Percentiles rank a stretch among this genome's conserved stretches.
These are phyloP conservation scores for Mus pahari DNA, from an alignment of 2,113 vertebrate species.

Conservation along the genomic window DNA sequence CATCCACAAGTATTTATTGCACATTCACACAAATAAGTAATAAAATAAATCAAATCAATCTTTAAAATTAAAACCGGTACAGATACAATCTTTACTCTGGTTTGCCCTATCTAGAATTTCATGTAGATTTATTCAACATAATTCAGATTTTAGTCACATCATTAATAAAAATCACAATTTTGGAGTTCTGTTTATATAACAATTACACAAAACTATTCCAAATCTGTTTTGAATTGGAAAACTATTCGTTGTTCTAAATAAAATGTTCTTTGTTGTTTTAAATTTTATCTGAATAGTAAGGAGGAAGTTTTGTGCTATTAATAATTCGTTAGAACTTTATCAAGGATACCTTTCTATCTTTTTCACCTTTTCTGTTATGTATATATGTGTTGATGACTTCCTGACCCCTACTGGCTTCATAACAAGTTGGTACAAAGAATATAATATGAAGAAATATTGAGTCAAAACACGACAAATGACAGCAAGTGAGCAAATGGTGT, in stretches of 20 bases:
- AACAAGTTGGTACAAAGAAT: neutral
- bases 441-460: neutral
- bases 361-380: conserved; percentile 15
- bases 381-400: conserved; percentile 1
- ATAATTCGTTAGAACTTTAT: conserved; percentile 32
- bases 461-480: conserved; percentile 1
- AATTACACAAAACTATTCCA: conserved; percentile 18
- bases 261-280: neutral
- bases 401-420: neutral
- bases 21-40: neutral
- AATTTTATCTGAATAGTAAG: neutral
- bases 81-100: neutral
- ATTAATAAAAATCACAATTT: neutral
- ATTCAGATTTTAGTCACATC: conserved; percentile 9
- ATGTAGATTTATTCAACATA: neutral
- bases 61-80: conserved; percentile 28
- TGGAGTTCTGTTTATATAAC: neutral
- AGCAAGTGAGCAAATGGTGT: neutral
- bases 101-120: conserved; percentile 5
- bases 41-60: neutral
- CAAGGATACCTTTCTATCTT: conserved; percentile 11
- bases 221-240: conserved; percentile 36
- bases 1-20: no score
- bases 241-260: conserved; percentile 11
- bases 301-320: conserved; percentile 1